Base-by-base conservation (phyloP, 2,797 vertebrate species). In the Spinus pinus region DNA sequence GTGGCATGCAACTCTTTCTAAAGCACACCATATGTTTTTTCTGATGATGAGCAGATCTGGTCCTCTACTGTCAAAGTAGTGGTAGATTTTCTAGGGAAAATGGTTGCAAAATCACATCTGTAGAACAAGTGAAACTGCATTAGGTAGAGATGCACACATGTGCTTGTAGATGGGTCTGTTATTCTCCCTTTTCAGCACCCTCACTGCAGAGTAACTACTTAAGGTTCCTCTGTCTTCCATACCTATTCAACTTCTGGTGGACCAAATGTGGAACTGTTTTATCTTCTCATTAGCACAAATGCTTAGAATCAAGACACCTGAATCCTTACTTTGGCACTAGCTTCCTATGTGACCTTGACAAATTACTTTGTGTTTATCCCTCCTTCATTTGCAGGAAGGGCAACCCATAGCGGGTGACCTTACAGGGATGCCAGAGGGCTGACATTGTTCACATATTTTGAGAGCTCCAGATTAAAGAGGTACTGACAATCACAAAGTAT, bases 121-220 rank as follows among this genome's bases (percentile, higher is more conserved):
- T 30, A 58, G 61, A 71, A 30, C 6, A 25, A 37, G 28, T 64
- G 39, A 65, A 67, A 41, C 12, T 41, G 13, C 15, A 12, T 56
- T 17, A 42, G 42, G 10, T 7, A 75, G 88, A 79, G 39, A 58
- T 62, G 50, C 22, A 54, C 0, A 0, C 2, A 0, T 20, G 31
- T 71, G 44, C 22, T 46, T 65, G 25, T 60, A 39, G 49, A 51
- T 37, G 27, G 35, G 21, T 85, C 27, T 56, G 0, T 51, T 33
- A 67, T 53, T 86, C 57, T 92, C 47, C 39, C 12, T 42, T 80
- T 67, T 84, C 44, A 94, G 37, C 28, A n/a, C 31, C 23, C 21
- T 85, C 2, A 8, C 30, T 50, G 14, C 14, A 28, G 19, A 57
- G 24, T 51, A 61, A 47, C 21, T 78, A 1, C 44, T 64, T 71